Base-by-base conservation (phyloP, 2,888 invertebrate species). In the Nomada flava region DNA sequence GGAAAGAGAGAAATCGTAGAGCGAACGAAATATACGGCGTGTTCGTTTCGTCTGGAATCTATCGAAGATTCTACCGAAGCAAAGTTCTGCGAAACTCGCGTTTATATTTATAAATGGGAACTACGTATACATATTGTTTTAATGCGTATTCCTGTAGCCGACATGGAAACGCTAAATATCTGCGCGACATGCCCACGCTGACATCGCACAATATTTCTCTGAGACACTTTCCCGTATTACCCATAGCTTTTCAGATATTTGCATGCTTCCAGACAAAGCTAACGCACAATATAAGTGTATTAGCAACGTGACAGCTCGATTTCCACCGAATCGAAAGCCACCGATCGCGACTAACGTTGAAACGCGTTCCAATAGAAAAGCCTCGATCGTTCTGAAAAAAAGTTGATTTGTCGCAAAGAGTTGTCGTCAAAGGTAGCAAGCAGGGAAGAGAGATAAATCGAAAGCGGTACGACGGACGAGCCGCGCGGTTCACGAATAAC, bases 291-390 rank as follows among this genome's bases (percentile, higher is more conserved):
- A 57, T 70, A 70, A 76, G 53, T 60, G 47, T 53, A 75, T 60
- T 78, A 60, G 23, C 69, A 42, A 55, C 20, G 47, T 71, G 82
- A 68, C 76, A 70, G 82, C 59, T 80, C 76, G 80, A 81, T 83
- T 73, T 81, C 53, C 76, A 55, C 20, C 52, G 82, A 65, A 72
- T 72, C 70, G 64, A 29, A 11, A 18, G 18, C 55, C 63, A 26
- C 20, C 63, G 63, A 36, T 50, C 59, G 59, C 55, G 71, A 71
- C 23, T 29, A 68, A 68, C 75, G 73, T n/a, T 59, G 36, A 70
- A 75, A 79, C 69, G 62, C 65, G 68, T 55, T 57, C 42, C 60
- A 13, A 20, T 13, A 23, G 26, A 13, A 29, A 23, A 36, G 69
- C 18, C 26, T 26, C 62, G 20, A 78, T 50, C 55, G 78, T 44